These are phyloP conservation scores for Sorex fumeus DNA, from an alignment of 2,113 vertebrate species.

Conservation along the genomic window DNA sequence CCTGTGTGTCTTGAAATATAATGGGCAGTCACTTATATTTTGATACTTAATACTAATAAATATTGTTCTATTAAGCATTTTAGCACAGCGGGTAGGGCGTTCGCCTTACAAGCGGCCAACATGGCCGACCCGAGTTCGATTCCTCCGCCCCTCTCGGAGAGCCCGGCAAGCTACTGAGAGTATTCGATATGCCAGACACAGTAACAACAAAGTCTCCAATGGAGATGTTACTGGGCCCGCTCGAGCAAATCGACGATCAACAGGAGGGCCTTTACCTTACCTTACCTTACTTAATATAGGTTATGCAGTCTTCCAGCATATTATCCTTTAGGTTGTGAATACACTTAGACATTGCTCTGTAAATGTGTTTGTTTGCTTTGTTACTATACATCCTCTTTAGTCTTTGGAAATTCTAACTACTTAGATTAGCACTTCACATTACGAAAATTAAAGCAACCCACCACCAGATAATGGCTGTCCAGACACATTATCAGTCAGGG, in stretches of 20 bases:
- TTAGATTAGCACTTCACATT: conserved; percentile 67
- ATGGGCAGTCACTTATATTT: neutral
- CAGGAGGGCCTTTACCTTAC: too few relatives aligned
- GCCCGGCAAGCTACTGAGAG: too few relatives aligned
- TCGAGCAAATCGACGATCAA: too few relatives aligned
- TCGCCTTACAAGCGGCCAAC: too few relatives aligned
- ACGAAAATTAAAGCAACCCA: conserved; percentile 68
- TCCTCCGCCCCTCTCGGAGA: too few relatives aligned
- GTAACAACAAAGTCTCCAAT: too few relatives aligned
- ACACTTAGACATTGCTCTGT: neutral
- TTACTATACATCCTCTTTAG: neutral
- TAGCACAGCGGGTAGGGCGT: too few relatives aligned
- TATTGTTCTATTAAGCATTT: too few relatives aligned
- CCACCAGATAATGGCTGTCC: conserved; percentile 71
- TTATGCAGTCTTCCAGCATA: neutral
- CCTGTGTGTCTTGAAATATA: neutral
- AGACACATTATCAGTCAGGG: conserved; percentile 57
- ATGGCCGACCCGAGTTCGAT: too few relatives aligned
- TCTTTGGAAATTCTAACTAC: conserved; percentile 41
- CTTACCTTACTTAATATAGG: neutral
- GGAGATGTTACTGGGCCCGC: too few relatives aligned
- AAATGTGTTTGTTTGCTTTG: neutral
- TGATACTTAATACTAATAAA: neutral
- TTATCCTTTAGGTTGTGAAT: neutral
- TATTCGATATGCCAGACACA: too few relatives aligned